These are phyloP conservation scores for Coryphaenoides rupestris DNA, from an alignment of 2,113 vertebrate species.

Conservation along the genomic window DNA sequence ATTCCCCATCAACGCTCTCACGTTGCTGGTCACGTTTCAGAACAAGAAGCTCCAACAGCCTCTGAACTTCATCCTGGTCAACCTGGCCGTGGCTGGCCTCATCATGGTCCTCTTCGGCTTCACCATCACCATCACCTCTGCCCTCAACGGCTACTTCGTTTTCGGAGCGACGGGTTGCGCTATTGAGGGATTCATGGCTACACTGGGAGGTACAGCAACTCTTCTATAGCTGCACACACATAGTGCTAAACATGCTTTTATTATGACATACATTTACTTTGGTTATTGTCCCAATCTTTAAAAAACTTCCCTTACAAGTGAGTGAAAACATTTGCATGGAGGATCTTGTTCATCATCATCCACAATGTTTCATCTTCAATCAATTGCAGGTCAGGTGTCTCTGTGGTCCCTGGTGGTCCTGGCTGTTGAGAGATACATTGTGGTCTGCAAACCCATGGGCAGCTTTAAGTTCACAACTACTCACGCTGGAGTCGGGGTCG, in stretches of 20 bases:
- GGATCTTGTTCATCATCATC: too few species aligned
- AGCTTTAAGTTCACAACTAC: slow-evolving; percentile 74
- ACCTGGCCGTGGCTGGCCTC: slow-evolving; percentile 74
- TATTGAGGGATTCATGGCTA: slow-evolving; percentile 68
- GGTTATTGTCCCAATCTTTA: slow-evolving; percentile 46
- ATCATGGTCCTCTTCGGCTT: slow-evolving; percentile 71
- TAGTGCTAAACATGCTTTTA: too few species aligned
- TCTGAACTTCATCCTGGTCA: slow-evolving; percentile 78
- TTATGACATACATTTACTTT: too few species aligned
- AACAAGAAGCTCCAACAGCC: slow-evolving; percentile 82
- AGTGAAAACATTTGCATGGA: too few species aligned
- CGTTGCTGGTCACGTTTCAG: slow-evolving; percentile 75
- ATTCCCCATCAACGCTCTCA: slow-evolving; percentile 71
- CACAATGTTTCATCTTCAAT: neutral
- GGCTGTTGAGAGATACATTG: slow-evolving; percentile 78
- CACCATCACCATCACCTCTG: slow-evolving; percentile 65
- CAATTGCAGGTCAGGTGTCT: slow-evolving; percentile 63
- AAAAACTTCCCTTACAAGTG: too few species aligned
- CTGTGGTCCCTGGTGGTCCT: slow-evolving; percentile 80
- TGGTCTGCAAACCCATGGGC: slow-evolving; percentile 80
- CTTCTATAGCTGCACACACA: too few species aligned
- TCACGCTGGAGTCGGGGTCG: slow-evolving; percentile 69
- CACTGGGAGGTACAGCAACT: slow-evolving; percentile 58
- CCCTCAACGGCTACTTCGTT: slow-evolving; percentile 67
- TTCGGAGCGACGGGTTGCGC: slow-evolving; percentile 61